phyloP scores from a whole-genome alignment of 30 jellyfish, hydroid and myxozoan species.

The Aurelia aurita region DNA sequence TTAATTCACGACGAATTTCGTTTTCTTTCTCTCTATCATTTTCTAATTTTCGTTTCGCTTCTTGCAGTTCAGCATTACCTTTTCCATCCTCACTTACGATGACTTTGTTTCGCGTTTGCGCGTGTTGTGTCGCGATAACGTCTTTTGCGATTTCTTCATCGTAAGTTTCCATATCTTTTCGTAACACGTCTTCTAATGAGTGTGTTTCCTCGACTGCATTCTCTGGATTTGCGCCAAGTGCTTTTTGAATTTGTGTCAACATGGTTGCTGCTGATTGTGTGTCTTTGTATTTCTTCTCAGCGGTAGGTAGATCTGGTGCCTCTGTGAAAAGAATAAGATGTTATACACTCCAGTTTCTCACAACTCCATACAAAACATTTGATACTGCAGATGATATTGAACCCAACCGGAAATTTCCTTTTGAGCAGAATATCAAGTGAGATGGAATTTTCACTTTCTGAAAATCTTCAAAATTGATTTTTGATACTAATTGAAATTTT shows the following conservation, averaged over 20 bases:
- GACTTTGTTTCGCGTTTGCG: slow-evolving; percentile 67
- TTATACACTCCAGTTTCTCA: too few relatives aligned
- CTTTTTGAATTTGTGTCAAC: slow-evolving; percentile 78
- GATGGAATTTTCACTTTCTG: too few relatives aligned
- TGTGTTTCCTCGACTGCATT: slow-evolving; percentile 85
- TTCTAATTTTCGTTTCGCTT: slow-evolving; percentile 85
- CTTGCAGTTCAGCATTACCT: slow-evolving; percentile 40
- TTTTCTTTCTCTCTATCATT: slow-evolving; percentile 87
- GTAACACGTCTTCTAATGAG: slow-evolving; percentile 66
- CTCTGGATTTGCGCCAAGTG: slow-evolving; percentile 90
- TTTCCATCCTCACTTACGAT: slow-evolving; percentile 62
- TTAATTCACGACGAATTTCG: slow-evolving; percentile 75
- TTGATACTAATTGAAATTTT: too few relatives aligned
- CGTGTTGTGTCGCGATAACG: slow-evolving; percentile 61
- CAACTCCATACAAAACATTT: too few relatives aligned
- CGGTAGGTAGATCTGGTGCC: slow-evolving; percentile 63
- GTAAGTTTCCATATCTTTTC: slow-evolving; percentile 68
- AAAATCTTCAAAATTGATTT: too few relatives aligned
- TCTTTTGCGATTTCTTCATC: slow-evolving; percentile 83
- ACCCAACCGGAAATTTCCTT: too few relatives aligned
- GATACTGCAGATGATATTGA: too few relatives aligned
- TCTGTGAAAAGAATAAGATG: slow-evolving; percentile 18
- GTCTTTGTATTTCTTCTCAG: slow-evolving; percentile 72
- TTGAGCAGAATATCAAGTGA: too few relatives aligned
- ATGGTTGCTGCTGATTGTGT: slow-evolving; percentile 84